Evolutionary conservation across 1,140 invertebrate species (phyloP), one percentile per base, ranked within the genome.

Genomic region (Eueides isabella): DNA sequence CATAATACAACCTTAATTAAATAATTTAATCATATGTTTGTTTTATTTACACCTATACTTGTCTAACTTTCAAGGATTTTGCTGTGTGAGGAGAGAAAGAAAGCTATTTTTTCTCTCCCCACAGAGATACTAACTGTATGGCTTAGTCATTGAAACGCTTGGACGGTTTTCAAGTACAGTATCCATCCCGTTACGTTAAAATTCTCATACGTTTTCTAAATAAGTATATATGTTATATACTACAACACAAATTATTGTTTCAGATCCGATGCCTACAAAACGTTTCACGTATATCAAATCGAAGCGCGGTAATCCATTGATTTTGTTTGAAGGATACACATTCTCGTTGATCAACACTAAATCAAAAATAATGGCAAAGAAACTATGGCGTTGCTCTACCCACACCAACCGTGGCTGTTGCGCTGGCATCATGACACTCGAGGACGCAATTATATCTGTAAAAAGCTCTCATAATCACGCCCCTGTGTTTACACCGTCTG

Each of bases 311-410:
- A 71, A 71, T 28, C 61, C 61, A 1, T 26, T 71, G 61, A 63
- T 71, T 3, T 26, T 71, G 26, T 35, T 71, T 2, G 48, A 55
- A 55, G 48, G 48, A 23, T 77, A 73, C 31, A 73, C 48, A 16
- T 76, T 55, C 23, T 76, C 75, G 11, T 11, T 65, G 19, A 69
- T 73, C n/a, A 69, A 61, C 19, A 55, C 48, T 3, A 23, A 9
- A 30, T 26, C 4, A 16, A 55, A 12, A 16, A 55, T 66, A 28
- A 35, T 38, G 26, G 5, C 63, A 30, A 48, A 73, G 33, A 55
- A 23, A 28, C 16, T 63, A 28, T 83, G 79, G 77, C 33, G 64
- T 3, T 85, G 81, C 61, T 83, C 80, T 0, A 80, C 77, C 19
- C 81, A 83, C 41, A 73, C 70, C 38, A 67, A 63, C n/a, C 75